Base-by-base conservation (phyloP, 2,888 invertebrate genomes). In the Gibbula magus region DNA sequence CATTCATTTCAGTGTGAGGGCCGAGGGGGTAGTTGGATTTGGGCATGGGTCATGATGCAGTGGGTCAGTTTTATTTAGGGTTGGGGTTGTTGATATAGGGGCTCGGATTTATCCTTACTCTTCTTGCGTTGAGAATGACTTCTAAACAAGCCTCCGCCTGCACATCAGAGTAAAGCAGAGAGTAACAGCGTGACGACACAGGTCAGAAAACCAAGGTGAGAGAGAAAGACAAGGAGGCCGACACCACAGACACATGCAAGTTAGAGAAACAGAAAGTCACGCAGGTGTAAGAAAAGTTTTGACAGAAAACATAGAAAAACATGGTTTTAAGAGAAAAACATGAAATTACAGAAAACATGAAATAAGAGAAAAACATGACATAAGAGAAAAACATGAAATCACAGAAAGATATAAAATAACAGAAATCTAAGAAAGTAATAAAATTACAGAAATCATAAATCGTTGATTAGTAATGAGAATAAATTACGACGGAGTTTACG, bases 171-270 rank as follows among this genome's bases (percentile, higher is more conserved):
- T 13, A 75, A 54, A 53, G 75, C 75, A 75, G 75, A 75, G 16
- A 75, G 35, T n/a, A 54, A n/a, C 18, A 75, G 75, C 54, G 54
- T 75, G 52, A 75, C 29, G 16, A 75, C 25, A 29, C 75, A 75
- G 52, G 32, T 54, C 53, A 25, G 35, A 54, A 75, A 75, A 32
- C 25, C 54, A 16, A 75, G 54, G 32, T 75, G 75, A 18, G 75
- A 54, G n/a, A 53, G 2, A 53, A n/a, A 75, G 16, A 75, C 75
- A 29, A 75, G 35, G 8, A 29, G 4, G 29, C 54, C 25, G 4
- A 75, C 75, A 53, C 75, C 75, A 54, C 25, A 54, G 75, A 25
- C 53, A 75, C 32, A 53, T 52, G 54, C 52, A 75, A 52, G 29
- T 29, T 2, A 75, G 75, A 75, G 25, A 52, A 35, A 70, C 20